These are phyloP conservation scores for Paedocypris sp. DNA, from an alignment of 2,113 vertebrate genomes.

Conservation along the genomic window DNA sequence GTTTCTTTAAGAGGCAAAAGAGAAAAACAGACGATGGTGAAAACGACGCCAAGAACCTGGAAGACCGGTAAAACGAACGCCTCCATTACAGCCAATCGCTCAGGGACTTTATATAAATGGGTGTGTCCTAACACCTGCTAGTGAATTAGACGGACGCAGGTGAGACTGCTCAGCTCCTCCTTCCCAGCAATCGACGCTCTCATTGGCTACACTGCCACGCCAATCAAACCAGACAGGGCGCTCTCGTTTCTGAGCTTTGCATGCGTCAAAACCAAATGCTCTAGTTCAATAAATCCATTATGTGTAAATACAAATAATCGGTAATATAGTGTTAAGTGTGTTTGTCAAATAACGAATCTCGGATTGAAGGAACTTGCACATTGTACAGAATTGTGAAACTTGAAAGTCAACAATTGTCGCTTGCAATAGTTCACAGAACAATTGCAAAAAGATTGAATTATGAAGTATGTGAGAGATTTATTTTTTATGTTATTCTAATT, in stretches of 20 bases:
- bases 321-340: not conserved
- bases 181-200: no score
- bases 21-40: conserved; percentile 47
- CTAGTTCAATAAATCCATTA: no score
- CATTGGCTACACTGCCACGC: no score
- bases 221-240: no score
- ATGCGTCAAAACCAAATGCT: no score
- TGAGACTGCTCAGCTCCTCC: no score
- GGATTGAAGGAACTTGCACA: conserved; percentile 41
- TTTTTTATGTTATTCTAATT: no score
- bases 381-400: conserved; percentile 43
- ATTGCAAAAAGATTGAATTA: no score
- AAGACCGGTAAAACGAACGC: conserved; percentile 47
- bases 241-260: no score
- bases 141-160: not conserved
- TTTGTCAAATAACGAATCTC: not conserved
- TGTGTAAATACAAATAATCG: no score
- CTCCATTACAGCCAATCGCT: conserved; percentile 32
- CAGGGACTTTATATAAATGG: conserved; percentile 40
- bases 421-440: no score
- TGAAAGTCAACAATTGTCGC: conserved; percentile 59
- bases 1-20: conserved; percentile 77
- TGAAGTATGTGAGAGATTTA: no score
- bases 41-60: conserved; percentile 56
- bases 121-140: conserved; percentile 16